Evolutionary conservation across 2,797 vertebrate species (phyloP), one percentile per base, ranked within the genome.

Genomic region (Pterois miles): DNA sequence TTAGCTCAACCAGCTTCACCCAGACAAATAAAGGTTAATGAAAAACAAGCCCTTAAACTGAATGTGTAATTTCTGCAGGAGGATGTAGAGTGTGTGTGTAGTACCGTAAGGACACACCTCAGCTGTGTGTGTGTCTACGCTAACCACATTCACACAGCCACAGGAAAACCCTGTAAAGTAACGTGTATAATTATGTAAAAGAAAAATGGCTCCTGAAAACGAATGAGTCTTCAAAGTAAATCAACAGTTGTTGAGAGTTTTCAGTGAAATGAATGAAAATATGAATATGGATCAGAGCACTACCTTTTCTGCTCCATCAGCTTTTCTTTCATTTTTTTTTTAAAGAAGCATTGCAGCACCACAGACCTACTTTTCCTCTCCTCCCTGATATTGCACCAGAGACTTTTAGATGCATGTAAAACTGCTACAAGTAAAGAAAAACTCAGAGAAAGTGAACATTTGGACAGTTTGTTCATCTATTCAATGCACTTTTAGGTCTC

Each of bases 231-330:
- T 90, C 78, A 87, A 80, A 85, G 85, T 69, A 74, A 85, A 89
- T 90, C 85, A 90, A 90, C 84, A 92, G 86, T 89, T 91, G 82
- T 43, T 25, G 67, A 85, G 77, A 87, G 78, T 88, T 85, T 48
- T 68, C 27, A 20, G 77, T 87, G 27, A 88, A 89, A 88, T 89
- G 36, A 90, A 86, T 69, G 50, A 74, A 86, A 89, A 86, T 86
- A 89, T 92, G 89, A 92, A 91, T 92, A 91, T 91, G 89, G 82
- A 89, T 89, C 67, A 83, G 78, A 79, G 65, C 60, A n/a, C 65
- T 62, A 70, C 65, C 38, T 85, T 89, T 93, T 89, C 78, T 89
- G 88, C 86, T 16, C 65, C 2, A 59, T 92, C 89, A 91, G 91
- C 89, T 84, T 80, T 86, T 80, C 48, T 66, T 46, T 63, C 36